A percentile compares a stretch with the other conserved stretches of the same genome.
Conservation (phyloP, 2,888 invertebrate species). For the Bibio marci region DNA sequence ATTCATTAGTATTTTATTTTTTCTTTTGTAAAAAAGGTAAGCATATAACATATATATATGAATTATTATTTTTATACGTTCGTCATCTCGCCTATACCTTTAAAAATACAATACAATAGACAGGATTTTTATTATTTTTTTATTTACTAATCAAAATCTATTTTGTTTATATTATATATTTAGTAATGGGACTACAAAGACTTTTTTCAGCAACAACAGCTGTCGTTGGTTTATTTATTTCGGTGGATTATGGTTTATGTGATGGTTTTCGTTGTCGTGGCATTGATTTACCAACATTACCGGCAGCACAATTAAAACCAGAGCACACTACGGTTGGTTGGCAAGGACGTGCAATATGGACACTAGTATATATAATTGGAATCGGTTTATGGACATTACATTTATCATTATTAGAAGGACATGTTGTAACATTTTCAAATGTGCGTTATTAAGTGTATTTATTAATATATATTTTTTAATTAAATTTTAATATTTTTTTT, state of each 20-base stretch:
- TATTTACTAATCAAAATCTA: neutral
- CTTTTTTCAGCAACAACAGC: slow-evolving; percentile 41
- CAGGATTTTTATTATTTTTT: neutral
- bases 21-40: slow-evolving; percentile 40
- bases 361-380: slow-evolving; percentile 34
- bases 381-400: slow-evolving; percentile 35
- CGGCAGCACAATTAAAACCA: slow-evolving; percentile 5
- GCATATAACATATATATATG: slow-evolving; percentile 16
- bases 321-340: slow-evolving; percentile 17
- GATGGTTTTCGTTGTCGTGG: slow-evolving; percentile 43
- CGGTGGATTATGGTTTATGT: slow-evolving; percentile 41
- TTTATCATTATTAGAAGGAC: slow-evolving; percentile 15
- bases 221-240: slow-evolving; percentile 39
- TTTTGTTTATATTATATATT: slow-evolving; percentile 1
- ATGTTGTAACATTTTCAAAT: slow-evolving; percentile 12
- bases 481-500: slow-evolving; percentile 6
- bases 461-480: neutral
- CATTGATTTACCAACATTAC: slow-evolving; percentile 21
- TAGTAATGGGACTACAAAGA: slow-evolving; percentile 40
- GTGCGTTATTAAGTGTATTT: slow-evolving; percentile 9
- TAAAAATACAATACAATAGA: too few relatives aligned
- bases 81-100: neutral
- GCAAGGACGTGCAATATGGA: slow-evolving; percentile 38
- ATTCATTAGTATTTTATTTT: slow-evolving; percentile 39
- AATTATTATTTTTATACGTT: neutral